Evolutionary conservation across 2,797 vertebrate species (phyloP), one percentile per base, ranked within the genome.

Genomic region (Rhabdophis nuchalis): DNA sequence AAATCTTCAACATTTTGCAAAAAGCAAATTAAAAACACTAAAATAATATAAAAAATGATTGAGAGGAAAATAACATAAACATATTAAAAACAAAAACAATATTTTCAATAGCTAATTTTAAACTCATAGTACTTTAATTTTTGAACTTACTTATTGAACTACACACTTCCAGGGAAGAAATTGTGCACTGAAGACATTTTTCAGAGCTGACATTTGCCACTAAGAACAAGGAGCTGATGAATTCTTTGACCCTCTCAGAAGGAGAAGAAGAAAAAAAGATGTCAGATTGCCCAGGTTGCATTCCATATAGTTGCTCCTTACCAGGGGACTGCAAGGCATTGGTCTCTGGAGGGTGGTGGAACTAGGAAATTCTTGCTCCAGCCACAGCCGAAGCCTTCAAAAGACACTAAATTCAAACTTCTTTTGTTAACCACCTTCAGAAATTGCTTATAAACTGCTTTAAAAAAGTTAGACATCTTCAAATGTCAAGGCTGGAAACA

Each of bases 1-100:
- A 68, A 41, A 57, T 90, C 57, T 88, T 91, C 86, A 91, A 90
- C 92, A 90, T 54, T 93, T 93, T 88, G 53, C 52, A 92, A 92
- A 92, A 86, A 53, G 68, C 46, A 87, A 23, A 29, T 93, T 87
- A 90, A 93, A 92, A 90, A 56, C 56, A 88, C 89, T 36, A 82
- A 87, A 92, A 82, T 56, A 86, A 90, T 93, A 91, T 93, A 93
- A 91, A 92, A 93, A 54, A 54, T 90, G 7, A 54, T 85, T 93
- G 36, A 90, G 87, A 92, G 82, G 46, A 85, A 90, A 90, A 87
- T n/a, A 77, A 92, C 16, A 46, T 0, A 36, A 88, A 85, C 14
- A 53, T 18, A 90, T 64, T 72, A 53, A 52, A 92, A 82, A 77
- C 41, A 77, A 54, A 89, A 46, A 87, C 41, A 60, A 23, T 54